Evolutionary conservation across 1,140 invertebrate genomes (phyloP), one percentile per base, ranked within the genome.

Genomic region (Aphelinus atriplicis): DNA sequence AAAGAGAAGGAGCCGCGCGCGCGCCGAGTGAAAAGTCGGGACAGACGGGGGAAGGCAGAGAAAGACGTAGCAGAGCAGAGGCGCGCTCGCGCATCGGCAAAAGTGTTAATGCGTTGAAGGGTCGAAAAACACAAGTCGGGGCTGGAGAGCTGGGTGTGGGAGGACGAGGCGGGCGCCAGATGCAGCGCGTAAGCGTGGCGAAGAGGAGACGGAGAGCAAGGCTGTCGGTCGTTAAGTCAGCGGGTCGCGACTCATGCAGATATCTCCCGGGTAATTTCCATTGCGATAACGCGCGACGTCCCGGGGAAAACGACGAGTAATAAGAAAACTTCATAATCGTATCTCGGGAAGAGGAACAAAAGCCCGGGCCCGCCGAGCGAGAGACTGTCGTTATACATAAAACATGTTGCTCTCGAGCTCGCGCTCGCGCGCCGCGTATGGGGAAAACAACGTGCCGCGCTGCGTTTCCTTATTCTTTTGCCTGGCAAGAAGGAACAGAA

Each of bases 241-340:
- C 26, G 26, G 26, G 26, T 26, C 26, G 26, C 26, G 63, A 56
- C 57, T 26, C n/a, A 61, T 61, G 57, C 57, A 61, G 56, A 70
- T 61, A 70, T 45, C 56, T 57, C 65, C 26, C 6, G n/a, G 67
- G 67, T 51, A 60, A 70, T 61, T 61, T 70, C 67, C 67, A 69
- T 69, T 70, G 47, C 57, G 47, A 47, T 65, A 50, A 65, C 63
- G 66, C 46, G 66, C 26, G 26, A 26, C 26, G 26, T 26, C 45
- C 9, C 45, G 3, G 65, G 46, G 55, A 69, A 69, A 50, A 43
- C 67, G 57, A 10, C 57, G 47, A 58, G 66, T 70, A 61, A 70
- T 70, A 70, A 70, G 67, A 70, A 70, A 70, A 70, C 26, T 70
- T 70, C 67, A 61, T 70, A 61, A 70, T 70, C 67, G 67, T 61